Evolutionary conservation across 2,888 invertebrate genomes (phyloP), one percentile per base, ranked within the genome.

Genomic region (Subacronicta megacephala): DNA sequence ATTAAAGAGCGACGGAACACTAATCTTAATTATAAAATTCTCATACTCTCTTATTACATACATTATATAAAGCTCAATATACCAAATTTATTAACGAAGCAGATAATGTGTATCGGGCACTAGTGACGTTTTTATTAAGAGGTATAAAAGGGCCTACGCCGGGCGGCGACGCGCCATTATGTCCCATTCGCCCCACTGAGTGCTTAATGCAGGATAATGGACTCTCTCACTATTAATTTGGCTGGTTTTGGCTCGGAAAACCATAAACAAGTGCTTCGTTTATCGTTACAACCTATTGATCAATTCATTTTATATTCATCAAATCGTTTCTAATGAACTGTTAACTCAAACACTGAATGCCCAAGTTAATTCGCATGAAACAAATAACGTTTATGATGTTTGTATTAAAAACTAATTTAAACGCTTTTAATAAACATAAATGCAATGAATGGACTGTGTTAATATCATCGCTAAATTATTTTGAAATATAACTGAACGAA

Each of bases 151-250:
- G 83, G 78, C 83, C 82, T 78, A 78, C 72, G 75, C 60, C 65
- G 78, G 67, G 72, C 75, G 78, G 77, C 84, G 83, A 79, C 80
- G 83, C 68, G 73, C 88, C 88, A 90, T 90, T 90, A 90, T 83
- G 85, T 78, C 78, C 85, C 85, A 83, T 85, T 86, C 85, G 84
- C 82, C 77, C 78, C 85, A 86, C 87, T 85, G 89, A 90, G 90
- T 90, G 89, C 88, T 90, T 90, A 90, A 90, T 91, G 89, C 86
- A 82, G 85, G 89, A 88, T 90, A 90, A 90, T 90, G 90, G 88
- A 89, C 84, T 83, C 88, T 83, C 87, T 88, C 88, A 87, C 88
- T 88, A 90, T 90, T 90, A 89, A 90, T 90, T 90, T 89, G 75
- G 82, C 77, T 65, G 83, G 85, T 88, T 88, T 86, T 87, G 84